Percentiles rank a stretch among this genome's conserved stretches.
Conservation (phyloP, 2,113 vertebrate species). For the Platysteira castanea region DNA sequence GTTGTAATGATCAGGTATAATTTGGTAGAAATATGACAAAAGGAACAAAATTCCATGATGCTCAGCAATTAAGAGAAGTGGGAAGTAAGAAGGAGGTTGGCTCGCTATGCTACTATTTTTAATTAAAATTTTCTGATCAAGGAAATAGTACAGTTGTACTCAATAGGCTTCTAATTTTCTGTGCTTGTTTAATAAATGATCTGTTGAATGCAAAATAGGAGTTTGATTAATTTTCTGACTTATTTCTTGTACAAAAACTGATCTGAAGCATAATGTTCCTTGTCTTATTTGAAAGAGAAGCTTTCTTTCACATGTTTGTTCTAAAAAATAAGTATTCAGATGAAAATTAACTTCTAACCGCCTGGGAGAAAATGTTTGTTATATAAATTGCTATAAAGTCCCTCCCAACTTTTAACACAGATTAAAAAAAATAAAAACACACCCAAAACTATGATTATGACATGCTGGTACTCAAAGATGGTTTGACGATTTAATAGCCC, state of each 20-base stretch:
- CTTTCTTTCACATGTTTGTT: neutral
- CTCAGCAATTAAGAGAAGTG: neutral
- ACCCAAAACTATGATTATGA: neutral
- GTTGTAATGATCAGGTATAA: neutral
- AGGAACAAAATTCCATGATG: neutral
- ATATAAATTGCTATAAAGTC: neutral
- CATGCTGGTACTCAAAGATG: neutral
- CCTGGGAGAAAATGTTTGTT: neutral
- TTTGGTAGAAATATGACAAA: neutral
- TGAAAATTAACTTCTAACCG: neutral
- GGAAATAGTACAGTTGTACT: constrained; percentile 12
- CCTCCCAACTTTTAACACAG: neutral
- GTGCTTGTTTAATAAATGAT: constrained; percentile 37
- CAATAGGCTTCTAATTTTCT: constrained; percentile 39
- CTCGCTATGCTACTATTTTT: neutral
- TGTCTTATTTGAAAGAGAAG: neutral
- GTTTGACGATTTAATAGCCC: neutral
- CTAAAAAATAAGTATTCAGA: neutral
- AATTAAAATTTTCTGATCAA: constrained; percentile 30
- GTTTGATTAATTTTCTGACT: constrained; percentile 16
- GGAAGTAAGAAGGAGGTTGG: neutral
- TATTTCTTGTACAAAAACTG: neutral
- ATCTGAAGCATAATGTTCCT: neutral
- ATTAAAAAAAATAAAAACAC: neutral
- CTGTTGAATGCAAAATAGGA: neutral